Conservation (phyloP, 2,113 vertebrate genomes). For the Ochotona princeps region DNA sequence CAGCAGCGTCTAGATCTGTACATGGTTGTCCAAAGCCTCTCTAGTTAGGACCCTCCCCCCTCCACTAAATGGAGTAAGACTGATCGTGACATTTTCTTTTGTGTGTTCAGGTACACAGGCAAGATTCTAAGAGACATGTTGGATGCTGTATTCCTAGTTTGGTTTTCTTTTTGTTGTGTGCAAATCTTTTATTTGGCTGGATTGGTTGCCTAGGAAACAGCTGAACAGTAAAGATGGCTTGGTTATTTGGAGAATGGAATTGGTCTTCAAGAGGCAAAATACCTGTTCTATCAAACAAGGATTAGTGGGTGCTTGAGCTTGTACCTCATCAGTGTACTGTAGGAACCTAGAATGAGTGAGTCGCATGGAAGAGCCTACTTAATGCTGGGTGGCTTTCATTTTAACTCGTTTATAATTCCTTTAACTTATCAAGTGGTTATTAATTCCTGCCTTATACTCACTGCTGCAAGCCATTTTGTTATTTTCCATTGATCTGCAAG, state of each 20-base stretch:
- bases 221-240: slow-evolving; percentile 70
- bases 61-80: background rate
- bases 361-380: background rate
- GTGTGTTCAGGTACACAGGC: background rate
- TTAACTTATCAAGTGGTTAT: slow-evolving; percentile 30
- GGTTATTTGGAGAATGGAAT: slow-evolving; percentile 54
- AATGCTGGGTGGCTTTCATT: slow-evolving; percentile 11
- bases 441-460: background rate
- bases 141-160: background rate
- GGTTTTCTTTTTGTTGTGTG: slow-evolving; percentile 54
- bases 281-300: slow-evolving; percentile 63
- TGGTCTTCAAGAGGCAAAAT: slow-evolving; percentile 51
- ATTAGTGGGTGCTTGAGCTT: slow-evolving; percentile 43
- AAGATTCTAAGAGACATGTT: background rate
- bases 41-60: background rate
- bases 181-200: slow-evolving; percentile 74
- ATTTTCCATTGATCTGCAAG: background rate
- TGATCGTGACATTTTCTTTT: background rate
- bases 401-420: slow-evolving; percentile 42
- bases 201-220: slow-evolving; percentile 83
- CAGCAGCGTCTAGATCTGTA: background rate
- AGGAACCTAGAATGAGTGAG: background rate
- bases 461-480: background rate
- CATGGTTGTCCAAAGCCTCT: slow-evolving; percentile 13
- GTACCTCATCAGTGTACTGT: background rate